Evolutionary conservation across 2,888 invertebrate species (phyloP).

Genomic region (Tethea ocularis): DNA sequence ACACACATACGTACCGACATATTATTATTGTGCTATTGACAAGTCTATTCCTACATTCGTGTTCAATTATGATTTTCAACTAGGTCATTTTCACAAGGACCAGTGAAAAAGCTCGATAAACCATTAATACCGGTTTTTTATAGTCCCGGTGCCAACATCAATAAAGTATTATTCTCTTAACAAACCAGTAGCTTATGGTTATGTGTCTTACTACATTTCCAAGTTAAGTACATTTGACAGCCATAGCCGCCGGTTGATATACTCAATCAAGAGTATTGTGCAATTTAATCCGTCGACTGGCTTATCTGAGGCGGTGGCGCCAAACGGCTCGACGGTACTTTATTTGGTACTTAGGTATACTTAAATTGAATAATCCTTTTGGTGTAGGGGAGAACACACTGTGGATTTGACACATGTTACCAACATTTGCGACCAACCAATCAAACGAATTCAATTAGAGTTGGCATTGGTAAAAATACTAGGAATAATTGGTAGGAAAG

Average conservation of each 20-base stretch:
- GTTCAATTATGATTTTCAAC: no score
- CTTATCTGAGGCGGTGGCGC: neutral
- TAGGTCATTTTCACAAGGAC: no score
- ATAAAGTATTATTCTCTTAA: neutral
- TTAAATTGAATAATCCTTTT: neutral
- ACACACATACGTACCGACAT: no score
- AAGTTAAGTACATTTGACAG: neutral
- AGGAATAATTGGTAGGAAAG: no score
- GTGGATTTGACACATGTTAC: neutral
- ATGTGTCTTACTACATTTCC: neutral
- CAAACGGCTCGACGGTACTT: neutral
- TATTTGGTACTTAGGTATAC: neutral
- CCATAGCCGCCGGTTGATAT: neutral
- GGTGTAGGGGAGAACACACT: neutral
- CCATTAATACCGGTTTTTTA: neutral
- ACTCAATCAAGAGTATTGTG: neutral
- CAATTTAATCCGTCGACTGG: neutral
- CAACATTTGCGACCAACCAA: neutral
- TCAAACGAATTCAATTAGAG: no score
- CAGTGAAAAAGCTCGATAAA: neutral
- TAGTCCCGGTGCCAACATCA: neutral
- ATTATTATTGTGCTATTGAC: no score
- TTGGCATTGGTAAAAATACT: no score
- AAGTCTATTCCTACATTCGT: no score
- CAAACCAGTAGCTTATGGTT: neutral